Base-by-base conservation (phyloP, 1,140 invertebrate species). In the Holcopasites calliopsidis region DNA sequence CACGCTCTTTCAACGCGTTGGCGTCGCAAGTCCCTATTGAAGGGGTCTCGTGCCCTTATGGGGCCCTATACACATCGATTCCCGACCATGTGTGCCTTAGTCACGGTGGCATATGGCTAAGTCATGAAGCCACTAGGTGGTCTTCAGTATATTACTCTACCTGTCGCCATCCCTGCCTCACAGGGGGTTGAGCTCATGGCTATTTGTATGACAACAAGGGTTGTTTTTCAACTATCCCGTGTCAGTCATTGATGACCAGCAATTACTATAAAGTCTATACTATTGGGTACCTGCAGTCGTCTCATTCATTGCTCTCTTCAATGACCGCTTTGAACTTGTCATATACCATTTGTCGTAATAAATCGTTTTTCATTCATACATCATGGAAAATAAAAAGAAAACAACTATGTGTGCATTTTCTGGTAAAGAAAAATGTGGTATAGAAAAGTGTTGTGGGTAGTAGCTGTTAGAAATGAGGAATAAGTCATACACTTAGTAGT, bases 41-140 rank as follows among this genome's bases (percentile, higher is more conserved):
- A 44, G n/a, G 38, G 35, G 50, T 62, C 44, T 47, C 64, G 65
- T 77, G 62, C 78, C 74, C 77, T 80, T 72, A 70, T 66, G 62
- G 79, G 57, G 61, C 26, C 52, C 64, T 21, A n/a, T 65, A 49
- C 18, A 33, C 74, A 62, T 88, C 85, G 85, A 89, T 88, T 87
- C 84, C 21, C 50, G 76, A 70, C 81, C 89, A 91, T 91, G 89
- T 91, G 89, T 79, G 89, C 88, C 88, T 91, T 91, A 91, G 89
- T 90, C 87, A 91, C 84, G 90, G 82, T 89, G 89, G 89, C 90
- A 91, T 92, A 92, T 91, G 90, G 90, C 86, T 76, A 78, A 90
- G 87, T 92, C 90, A 88, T 88, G 88, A 91, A 90, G 88, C 82
- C 90, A 91, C 88, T 92, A 90, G 90, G 90, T 89, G 90, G 90